Evolutionary conservation across 1,140 invertebrate genomes (phyloP).

Genomic region (Neotoxoptera formosana): DNA sequence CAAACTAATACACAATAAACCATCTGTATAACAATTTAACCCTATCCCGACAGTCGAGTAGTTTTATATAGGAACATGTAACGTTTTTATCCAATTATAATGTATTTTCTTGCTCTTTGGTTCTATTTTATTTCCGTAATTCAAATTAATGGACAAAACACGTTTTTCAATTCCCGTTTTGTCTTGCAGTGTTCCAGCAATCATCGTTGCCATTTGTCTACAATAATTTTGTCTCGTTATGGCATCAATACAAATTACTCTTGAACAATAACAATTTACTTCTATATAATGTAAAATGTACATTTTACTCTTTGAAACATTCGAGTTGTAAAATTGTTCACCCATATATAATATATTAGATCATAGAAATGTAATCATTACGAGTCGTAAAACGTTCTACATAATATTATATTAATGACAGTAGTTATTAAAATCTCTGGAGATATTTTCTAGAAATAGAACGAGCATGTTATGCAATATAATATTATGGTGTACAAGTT

Average conservation of each 20-base stretch:
- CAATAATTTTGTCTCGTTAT: not conserved
- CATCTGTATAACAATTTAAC: constrained; percentile 2
- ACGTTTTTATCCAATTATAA: constrained; percentile 23
- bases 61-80: not conserved
- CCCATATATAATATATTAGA: not conserved
- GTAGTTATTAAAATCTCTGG: not conserved
- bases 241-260: not conserved
- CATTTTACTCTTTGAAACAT: not conserved
- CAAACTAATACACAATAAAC: not conserved
- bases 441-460: not conserved
- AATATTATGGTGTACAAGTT: not conserved
- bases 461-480: not conserved
- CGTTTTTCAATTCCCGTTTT: not conserved
- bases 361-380: not conserved
- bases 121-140: not conserved
- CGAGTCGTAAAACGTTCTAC: not conserved
- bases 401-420: not conserved
- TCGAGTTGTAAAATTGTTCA: not conserved
- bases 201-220: not conserved
- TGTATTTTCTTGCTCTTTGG: not conserved
- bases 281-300: no score
- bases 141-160: not conserved
- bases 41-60: not conserved
- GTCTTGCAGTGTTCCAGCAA: not conserved
- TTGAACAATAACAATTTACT: no score